Evolutionary conservation across 2,888 invertebrate genomes (phyloP).

Genomic region (Plusia festucae): DNA sequence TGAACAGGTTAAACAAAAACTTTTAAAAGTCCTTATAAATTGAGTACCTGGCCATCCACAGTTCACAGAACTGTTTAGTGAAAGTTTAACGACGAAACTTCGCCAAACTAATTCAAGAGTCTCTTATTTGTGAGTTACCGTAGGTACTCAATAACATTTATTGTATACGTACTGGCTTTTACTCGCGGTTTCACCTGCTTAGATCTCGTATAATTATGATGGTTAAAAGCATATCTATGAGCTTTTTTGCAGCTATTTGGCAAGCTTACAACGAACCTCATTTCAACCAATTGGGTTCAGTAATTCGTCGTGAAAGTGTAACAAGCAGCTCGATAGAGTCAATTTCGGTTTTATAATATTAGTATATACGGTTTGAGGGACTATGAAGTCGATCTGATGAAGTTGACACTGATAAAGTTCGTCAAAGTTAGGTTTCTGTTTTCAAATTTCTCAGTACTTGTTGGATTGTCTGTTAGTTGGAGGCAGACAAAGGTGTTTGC

Average conservation of each 20-base stretch:
- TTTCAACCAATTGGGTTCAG: too few species aligned
- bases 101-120: constrained; percentile 9
- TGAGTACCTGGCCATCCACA: not conserved
- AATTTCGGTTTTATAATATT: not conserved
- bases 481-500: not conserved
- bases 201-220: not conserved
- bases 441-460: not conserved
- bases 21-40: constrained; percentile 2
- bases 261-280: too few species aligned
- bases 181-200: not conserved
- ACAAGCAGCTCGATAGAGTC: not conserved
- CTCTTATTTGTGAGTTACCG: constrained; percentile 17
- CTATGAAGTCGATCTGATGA: not conserved
- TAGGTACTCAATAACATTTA: constrained; percentile 33
- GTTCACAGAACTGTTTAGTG: not conserved
- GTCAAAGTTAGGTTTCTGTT: not conserved
- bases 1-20: not conserved
- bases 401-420: not conserved
- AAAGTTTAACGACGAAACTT: constrained; percentile 15
- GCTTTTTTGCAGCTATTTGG: too few species aligned
- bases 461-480: not conserved
- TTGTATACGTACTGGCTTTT: not conserved
- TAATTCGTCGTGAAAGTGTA: not conserved
- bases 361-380: too few species aligned
- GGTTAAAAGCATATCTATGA: too few species aligned